Evolutionary conservation across 2,113 vertebrate genomes (phyloP), one percentile per base, ranked within the genome.

Genomic region (Malurus elegans): DNA sequence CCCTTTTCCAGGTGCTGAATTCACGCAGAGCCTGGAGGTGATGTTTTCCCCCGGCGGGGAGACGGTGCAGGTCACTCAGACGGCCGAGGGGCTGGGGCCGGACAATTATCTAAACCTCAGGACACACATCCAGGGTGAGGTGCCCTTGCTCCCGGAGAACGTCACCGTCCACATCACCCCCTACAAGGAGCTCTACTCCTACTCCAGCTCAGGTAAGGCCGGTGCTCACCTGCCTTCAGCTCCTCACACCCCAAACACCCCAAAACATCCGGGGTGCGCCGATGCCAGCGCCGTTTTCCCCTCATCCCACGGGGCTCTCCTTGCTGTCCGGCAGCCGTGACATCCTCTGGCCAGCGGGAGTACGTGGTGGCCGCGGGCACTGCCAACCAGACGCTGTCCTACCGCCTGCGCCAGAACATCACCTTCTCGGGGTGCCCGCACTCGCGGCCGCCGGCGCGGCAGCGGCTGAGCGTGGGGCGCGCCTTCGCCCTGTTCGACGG

Each of bases 131-230:
- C 97, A 97, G 20, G 99, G 99, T 32, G 97, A 96, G 26, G 97
- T 99, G 79, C 99, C 99, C 0, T 97, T 98, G 53, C 86, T 99
- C 14, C 98, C 98, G 0, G 98, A 97, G 14, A 98, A 98, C 11
- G 95, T 98, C 91, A 98, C 98, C 1, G 92, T 98, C 18, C 98
- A 98, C 84, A 92, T 99, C 34, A 83, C 98, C 12, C 99, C 99
- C 34, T 99, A 99, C 96, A 97, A 98, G 94, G 99, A 99, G 47
- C 97, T 97, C 66, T 99, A 99, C 92, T 98, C 98, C 92, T 99
- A 99, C 96, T 98, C 98, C 31, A 98, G 98, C 70, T 99, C 99
- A 66, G 98, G 99, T 99, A 98, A 50, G 80, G 72, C 38, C 56
- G 4, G 2, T 20, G 14, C n/a, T 28, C 57, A 21, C 31, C 48